Conservation (phyloP, 2,113 vertebrate genomes). For the Tympanuchus pallidicinctus region DNA sequence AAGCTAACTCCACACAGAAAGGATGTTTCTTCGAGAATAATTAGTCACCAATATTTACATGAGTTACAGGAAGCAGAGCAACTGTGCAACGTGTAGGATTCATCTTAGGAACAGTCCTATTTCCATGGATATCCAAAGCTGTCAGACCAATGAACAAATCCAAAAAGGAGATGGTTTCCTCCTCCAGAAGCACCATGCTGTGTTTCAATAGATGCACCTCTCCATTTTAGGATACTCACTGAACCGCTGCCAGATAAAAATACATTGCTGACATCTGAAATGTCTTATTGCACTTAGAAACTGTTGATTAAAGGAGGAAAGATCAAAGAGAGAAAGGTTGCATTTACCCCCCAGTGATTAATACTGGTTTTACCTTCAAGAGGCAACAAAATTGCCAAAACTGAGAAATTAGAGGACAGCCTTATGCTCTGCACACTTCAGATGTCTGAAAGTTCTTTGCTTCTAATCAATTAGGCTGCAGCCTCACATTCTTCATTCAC, state of each 20-base stretch:
- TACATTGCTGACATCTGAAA: not conserved
- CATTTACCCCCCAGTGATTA: not conserved
- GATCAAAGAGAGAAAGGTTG: not conserved
- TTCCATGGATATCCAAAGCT: slow-evolving; percentile 52
- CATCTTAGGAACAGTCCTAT: slow-evolving; percentile 38
- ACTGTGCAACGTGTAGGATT: not conserved
- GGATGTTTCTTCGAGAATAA: not conserved
- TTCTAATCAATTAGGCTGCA: not conserved
- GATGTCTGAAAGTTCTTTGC: not conserved
- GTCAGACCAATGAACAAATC: slow-evolving; percentile 18
- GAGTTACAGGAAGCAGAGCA: not conserved
- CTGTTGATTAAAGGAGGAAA: not conserved
- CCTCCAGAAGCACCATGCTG: not conserved
- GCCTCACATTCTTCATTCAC: not conserved
- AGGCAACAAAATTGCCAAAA: not conserved
- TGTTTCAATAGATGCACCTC: not conserved
- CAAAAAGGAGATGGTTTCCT: not conserved
- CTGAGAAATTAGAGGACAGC: not conserved
- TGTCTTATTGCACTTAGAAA: not conserved
- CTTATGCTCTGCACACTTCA: not conserved
- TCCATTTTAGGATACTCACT: not conserved
- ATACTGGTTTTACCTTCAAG: not conserved
- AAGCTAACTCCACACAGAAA: not conserved
- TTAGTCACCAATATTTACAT: not conserved
- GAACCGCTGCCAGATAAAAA: not conserved